Evolutionary conservation across 2,113 vertebrate species (phyloP).

Genomic region (Ammodramus savannarum): DNA sequence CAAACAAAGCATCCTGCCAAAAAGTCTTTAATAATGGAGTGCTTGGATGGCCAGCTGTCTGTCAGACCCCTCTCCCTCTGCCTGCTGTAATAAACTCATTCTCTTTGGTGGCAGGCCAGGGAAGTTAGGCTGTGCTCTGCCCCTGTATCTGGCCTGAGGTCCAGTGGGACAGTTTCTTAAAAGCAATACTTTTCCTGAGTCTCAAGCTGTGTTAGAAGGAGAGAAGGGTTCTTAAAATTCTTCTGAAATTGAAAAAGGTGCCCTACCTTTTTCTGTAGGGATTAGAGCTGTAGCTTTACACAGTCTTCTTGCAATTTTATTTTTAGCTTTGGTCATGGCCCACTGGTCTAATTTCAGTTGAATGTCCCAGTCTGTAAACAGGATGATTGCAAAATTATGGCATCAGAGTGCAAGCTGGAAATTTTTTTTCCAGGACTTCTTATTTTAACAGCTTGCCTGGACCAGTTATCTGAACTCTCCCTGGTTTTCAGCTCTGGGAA

Average conservation of each 20-base stretch:
- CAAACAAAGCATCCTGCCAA: conserved; percentile 23
- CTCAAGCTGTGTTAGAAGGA: neutral
- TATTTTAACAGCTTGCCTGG: neutral
- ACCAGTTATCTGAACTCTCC: neutral
- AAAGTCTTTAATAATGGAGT: neutral
- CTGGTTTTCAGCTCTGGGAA: neutral
- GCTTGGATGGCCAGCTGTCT: conserved; percentile 2
- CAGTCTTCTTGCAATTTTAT: conserved; percentile 32
- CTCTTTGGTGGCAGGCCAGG: neutral
- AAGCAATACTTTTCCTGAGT: neutral
- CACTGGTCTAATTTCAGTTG: conserved; percentile 19
- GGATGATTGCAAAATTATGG: conserved; percentile 44
- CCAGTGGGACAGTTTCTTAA: neutral
- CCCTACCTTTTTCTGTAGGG: neutral
- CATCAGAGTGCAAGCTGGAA: neutral
- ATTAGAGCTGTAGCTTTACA: neutral
- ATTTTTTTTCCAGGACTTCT: neutral
- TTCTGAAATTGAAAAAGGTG: neutral
- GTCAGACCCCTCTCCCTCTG: conserved; percentile 1
- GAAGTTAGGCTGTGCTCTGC: neutral
- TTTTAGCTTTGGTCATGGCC: conserved; percentile 36
- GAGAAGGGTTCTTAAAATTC: neutral
- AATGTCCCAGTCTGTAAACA: conserved; percentile 41
- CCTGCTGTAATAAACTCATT: conserved; percentile 24
- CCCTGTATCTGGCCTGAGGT: neutral